Percentiles rank a stretch among this genome's conserved stretches.
phyloP scores from a whole-genome alignment of 2,797 vertebrate genomes.

The Molossus alvarezi region DNA sequence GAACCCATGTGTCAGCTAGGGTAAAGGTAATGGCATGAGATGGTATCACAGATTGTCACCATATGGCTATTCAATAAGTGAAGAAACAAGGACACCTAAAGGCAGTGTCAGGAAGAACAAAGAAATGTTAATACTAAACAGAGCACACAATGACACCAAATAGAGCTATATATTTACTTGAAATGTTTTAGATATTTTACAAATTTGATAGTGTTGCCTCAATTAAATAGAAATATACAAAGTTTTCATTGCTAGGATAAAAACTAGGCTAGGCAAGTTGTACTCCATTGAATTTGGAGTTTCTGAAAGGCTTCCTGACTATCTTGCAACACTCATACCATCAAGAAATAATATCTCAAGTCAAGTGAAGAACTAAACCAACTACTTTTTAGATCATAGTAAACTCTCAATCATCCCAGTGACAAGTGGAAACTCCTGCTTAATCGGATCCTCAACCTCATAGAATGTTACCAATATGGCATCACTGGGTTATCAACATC shows the following conservation, averaged over 20 bases:
- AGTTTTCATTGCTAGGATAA: not conserved
- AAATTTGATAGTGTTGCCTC: slow-evolving; percentile 22
- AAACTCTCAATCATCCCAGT: not conserved
- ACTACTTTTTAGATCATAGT: not conserved
- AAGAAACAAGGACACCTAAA: slow-evolving; percentile 19
- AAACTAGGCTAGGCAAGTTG: not conserved
- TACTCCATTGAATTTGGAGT: not conserved
- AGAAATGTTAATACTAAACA: not conserved
- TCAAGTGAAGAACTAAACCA: not conserved
- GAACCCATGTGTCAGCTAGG: not conserved
- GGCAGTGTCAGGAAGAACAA: not conserved
- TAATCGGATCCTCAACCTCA: not conserved
- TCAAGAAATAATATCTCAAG: not conserved
- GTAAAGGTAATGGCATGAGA: not conserved
- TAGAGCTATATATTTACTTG: not conserved
- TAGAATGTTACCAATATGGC: not conserved
- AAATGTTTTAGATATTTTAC: not conserved
- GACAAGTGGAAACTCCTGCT: not conserved
- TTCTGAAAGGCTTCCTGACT: not conserved
- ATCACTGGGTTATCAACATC: not conserved
- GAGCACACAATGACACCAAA: not conserved
- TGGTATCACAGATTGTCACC: not conserved
- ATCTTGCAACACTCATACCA: not conserved
- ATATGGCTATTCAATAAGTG: not conserved
- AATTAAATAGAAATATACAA: not conserved